Evolutionary conservation across 2,888 invertebrate species (phyloP).

Genomic region (Dioctria linearis): DNA sequence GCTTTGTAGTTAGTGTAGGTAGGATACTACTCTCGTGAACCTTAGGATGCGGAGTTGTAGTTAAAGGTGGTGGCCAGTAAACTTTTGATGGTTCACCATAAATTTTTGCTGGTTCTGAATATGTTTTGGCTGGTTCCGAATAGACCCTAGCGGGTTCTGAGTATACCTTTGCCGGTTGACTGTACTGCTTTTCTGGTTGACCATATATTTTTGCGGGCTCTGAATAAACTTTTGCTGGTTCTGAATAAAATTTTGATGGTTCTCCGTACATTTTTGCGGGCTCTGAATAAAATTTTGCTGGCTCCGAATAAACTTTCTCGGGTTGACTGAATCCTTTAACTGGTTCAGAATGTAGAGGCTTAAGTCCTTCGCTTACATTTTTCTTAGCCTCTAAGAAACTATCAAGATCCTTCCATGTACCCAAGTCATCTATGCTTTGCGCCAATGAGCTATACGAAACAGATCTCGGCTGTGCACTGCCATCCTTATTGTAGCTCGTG

Average conservation of each 20-base stretch:
- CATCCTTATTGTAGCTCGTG: conserved; percentile 64
- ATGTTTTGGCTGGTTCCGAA: conserved; percentile 75
- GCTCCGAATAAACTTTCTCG: conserved; percentile 72
- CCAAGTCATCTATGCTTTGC: conserved; percentile 67
- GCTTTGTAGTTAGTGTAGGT: conserved; percentile 35
- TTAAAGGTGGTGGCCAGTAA: conserved; percentile 65
- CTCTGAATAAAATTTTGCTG: conserved; percentile 74
- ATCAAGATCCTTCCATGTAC: conserved; percentile 64
- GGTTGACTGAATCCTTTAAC: conserved; percentile 74
- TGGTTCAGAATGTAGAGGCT: conserved; percentile 71
- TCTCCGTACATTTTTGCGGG: conserved; percentile 72
- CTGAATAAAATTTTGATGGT: conserved; percentile 73
- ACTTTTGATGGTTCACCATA: conserved; percentile 71
- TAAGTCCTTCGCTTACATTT: conserved; percentile 68
- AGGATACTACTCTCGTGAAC: neutral
- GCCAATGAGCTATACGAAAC: conserved; percentile 74
- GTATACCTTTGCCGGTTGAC: conserved; percentile 73
- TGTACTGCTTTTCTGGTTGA: conserved; percentile 73
- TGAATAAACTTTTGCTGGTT: conserved; percentile 75
- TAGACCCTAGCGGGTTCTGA: conserved; percentile 76
- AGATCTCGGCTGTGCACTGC: conserved; percentile 71
- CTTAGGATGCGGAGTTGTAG: conserved; percentile 36
- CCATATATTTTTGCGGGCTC: conserved; percentile 75
- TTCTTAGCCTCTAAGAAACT: conserved; percentile 66
- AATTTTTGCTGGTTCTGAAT: conserved; percentile 74